These are phyloP conservation scores for Macrotis lagotis DNA, from an alignment of 2,113 vertebrate genomes.

Conservation along the genomic window DNA sequence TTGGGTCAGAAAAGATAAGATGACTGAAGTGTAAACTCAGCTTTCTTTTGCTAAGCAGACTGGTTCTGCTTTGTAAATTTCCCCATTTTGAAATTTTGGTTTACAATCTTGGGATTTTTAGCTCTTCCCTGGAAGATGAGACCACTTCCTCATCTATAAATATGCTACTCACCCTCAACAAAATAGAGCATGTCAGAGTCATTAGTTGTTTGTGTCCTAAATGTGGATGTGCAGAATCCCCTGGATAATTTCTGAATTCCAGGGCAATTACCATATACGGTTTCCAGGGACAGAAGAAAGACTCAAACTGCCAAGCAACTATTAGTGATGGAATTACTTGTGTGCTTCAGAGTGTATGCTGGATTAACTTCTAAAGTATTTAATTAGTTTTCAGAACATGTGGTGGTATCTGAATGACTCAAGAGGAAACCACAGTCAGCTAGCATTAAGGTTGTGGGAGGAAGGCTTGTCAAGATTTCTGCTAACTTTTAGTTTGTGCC, in stretches of 20 bases:
- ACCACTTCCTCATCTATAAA: constrained; percentile 53
- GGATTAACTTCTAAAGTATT: constrained; percentile 72
- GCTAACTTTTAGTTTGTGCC: constrained; percentile 54
- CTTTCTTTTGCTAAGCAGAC: not conserved
- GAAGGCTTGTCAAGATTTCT: constrained; percentile 62
- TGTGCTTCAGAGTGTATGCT: constrained; percentile 69
- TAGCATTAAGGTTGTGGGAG: constrained; percentile 54
- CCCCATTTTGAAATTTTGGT: constrained; percentile 26
- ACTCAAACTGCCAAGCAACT: constrained; percentile 71
- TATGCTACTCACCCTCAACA: constrained; percentile 46
- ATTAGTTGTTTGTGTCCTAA: constrained; percentile 74
- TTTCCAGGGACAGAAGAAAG: constrained; percentile 64
- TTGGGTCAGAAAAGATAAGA: not conserved
- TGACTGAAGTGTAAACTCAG: not conserved
- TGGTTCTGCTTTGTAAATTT: not conserved
- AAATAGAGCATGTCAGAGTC: constrained; percentile 57
- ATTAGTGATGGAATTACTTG: constrained; percentile 64
- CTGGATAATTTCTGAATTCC: constrained; percentile 79
- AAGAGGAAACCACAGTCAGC: constrained; percentile 69
- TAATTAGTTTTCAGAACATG: constrained; percentile 75
- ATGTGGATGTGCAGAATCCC: constrained; percentile 72
- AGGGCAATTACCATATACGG: constrained; percentile 70
- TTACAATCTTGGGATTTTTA: constrained; percentile 38
- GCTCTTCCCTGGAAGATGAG: constrained; percentile 43
- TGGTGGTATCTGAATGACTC: constrained; percentile 58